Conservation (phyloP, 37 sponge, comb jelly and placozoan species). For the Halichondria panicea region DNA sequence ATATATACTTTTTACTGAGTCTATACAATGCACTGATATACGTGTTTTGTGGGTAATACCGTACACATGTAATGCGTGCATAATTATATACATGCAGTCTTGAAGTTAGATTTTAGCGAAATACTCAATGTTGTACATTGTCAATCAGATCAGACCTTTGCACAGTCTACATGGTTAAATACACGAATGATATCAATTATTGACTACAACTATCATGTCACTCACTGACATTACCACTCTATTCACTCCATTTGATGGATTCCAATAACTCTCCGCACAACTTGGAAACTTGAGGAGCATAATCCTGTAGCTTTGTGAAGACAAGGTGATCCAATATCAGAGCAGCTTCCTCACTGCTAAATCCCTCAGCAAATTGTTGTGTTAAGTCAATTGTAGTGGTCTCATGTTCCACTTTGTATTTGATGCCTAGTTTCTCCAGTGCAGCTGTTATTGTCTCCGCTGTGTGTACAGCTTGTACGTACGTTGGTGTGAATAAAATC, state of each 20-base stretch:
- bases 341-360: constrained; percentile 7
- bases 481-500: constrained; percentile 48
- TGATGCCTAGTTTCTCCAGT: constrained; percentile 7
- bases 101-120: too few species aligned
- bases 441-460: constrained; percentile 1
- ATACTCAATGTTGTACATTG: too few species aligned
- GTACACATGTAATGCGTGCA: too few species aligned
- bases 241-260: too few species aligned
- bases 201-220: too few species aligned
- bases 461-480: constrained; percentile 4
- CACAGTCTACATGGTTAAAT: too few species aligned
- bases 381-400: constrained; percentile 31
- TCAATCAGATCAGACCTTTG: too few species aligned
- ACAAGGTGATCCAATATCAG: constrained; percentile 37
- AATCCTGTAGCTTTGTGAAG: constrained; percentile 19
- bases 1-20: too few species aligned
- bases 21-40: too few species aligned
- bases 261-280: constrained; percentile 14
- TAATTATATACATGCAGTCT: too few species aligned
- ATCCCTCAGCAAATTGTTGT: constrained; percentile 4
- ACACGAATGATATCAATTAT: too few species aligned
- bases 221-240: constrained; percentile 6
- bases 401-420: not conserved
- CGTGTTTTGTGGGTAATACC: too few species aligned
- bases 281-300: constrained; percentile 11